Percentiles rank a stretch among this genome's conserved stretches.
These are phyloP conservation scores for Thalassarche chlororhynchos DNA, from an alignment of 2,113 vertebrate species.

Conservation along the genomic window DNA sequence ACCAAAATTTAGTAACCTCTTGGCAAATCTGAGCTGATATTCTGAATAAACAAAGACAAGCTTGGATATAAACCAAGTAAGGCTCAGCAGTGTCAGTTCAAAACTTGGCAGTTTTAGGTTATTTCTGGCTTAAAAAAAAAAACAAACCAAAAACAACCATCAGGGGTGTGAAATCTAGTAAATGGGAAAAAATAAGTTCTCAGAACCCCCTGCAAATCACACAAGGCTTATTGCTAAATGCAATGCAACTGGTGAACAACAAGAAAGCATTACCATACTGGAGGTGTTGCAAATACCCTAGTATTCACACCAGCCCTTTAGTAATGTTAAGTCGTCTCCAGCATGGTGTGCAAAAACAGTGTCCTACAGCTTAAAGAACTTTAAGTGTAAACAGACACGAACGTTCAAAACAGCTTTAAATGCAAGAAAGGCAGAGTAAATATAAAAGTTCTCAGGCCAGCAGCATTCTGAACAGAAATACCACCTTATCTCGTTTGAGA, in stretches of 20 bases:
- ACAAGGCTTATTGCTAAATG: background rate
- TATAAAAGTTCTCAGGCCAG: background rate
- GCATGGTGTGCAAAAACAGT: fast-evolving
- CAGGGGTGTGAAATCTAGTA: background rate
- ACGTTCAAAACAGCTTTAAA: background rate
- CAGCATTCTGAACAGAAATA: background rate
- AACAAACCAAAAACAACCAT: background rate
- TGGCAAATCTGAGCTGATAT: background rate
- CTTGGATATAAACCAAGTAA: background rate
- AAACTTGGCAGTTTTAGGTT: background rate
- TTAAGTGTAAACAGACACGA: background rate
- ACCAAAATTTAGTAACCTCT: background rate
- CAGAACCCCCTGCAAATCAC: background rate
- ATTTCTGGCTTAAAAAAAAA: background rate
- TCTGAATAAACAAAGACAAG: background rate
- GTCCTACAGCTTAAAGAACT: fast-evolving
- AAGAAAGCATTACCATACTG: background rate
- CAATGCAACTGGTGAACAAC: background rate
- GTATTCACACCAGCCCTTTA: background rate
- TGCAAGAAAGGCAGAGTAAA: background rate
- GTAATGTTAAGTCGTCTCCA: background rate
- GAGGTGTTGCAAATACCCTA: background rate
- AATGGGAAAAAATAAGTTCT: background rate
- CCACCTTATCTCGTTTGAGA: background rate
- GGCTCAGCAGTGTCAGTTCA: background rate